phyloP scores from a whole-genome alignment of 2,888 invertebrate species.

The Cantharis nigra region DNA sequence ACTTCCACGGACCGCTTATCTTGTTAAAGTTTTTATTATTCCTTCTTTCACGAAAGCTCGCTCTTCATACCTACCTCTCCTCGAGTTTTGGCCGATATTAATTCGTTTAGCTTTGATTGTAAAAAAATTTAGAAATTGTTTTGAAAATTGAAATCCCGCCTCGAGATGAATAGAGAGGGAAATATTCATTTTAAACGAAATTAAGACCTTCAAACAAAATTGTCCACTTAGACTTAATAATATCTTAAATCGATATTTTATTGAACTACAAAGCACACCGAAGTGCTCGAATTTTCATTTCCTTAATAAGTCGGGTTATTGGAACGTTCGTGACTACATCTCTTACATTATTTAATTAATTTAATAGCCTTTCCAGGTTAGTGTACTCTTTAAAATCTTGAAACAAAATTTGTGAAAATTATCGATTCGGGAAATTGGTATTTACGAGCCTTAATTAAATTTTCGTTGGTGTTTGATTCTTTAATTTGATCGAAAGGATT shows the following conservation, averaged over 20 bases:
- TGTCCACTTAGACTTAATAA: not conserved
- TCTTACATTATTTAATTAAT: not conserved
- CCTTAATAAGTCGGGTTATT: not conserved
- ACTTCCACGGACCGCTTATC: slow-evolving; percentile 13
- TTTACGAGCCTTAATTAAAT: not conserved
- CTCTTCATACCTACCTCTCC: no score
- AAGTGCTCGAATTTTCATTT: not conserved
- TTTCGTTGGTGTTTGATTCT: not conserved
- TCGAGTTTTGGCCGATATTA: not conserved
- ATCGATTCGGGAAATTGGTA: not conserved
- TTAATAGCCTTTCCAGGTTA: not conserved
- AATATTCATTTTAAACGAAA: not conserved
- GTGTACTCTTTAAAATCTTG: not conserved
- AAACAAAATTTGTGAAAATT: not conserved
- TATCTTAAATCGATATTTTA: not conserved
- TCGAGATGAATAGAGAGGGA: not conserved
- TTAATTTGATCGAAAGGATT: not conserved
- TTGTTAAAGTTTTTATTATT: not conserved
- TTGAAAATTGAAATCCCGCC: not conserved
- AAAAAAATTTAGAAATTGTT: not conserved
- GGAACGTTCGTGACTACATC: not conserved
- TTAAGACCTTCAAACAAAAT: not conserved
- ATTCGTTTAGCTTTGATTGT: not conserved
- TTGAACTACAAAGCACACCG: not conserved
- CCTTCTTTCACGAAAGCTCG: not conserved